Percentiles rank a stretch among this genome's conserved stretches.
These are phyloP conservation scores for Schlechtendalia chinensis DNA, from an alignment of 1,140 invertebrate species.

Conservation along the genomic window DNA sequence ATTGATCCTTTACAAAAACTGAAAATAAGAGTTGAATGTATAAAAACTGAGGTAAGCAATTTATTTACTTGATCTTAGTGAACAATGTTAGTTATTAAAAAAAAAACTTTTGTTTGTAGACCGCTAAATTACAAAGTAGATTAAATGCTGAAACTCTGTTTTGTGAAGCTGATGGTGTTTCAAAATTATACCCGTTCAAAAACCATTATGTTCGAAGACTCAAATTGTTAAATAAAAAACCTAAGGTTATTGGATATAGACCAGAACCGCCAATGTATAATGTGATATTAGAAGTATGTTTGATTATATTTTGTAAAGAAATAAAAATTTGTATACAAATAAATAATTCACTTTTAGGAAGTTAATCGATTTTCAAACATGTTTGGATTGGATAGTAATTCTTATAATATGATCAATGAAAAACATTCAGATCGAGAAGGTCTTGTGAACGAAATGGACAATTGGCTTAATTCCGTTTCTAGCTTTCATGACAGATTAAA, in stretches of 20 bases:
- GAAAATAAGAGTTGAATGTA: background rate
- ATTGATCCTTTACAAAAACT: constrained; percentile 42
- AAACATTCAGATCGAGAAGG: background rate
- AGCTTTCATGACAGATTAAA: constrained; percentile 62
- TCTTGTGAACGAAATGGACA: constrained; percentile 56
- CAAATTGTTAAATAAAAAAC: background rate
- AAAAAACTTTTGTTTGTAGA: background rate
- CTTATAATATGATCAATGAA: constrained; percentile 21
- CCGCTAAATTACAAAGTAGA: constrained; percentile 9
- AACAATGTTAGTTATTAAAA: background rate
- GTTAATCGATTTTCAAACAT: constrained; percentile 32
- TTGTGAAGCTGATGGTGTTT: constrained; percentile 14
- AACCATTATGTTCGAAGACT: background rate
- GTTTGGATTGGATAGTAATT: constrained; percentile 36
- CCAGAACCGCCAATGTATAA: constrained; percentile 23
- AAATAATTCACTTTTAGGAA: constrained; percentile 8
- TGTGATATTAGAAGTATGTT: constrained; percentile 28
- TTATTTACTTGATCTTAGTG: background rate
- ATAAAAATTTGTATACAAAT: background rate
- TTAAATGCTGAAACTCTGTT: constrained; percentile 18
- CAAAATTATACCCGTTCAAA: constrained; percentile 23
- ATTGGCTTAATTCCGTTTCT: constrained; percentile 62
- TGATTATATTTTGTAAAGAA: background rate
- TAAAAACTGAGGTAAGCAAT: background rate
- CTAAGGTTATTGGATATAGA: constrained; percentile 6